phyloP scores from a whole-genome alignment of 2,113 vertebrate genomes.

The Daubentonia madagascariensis region DNA sequence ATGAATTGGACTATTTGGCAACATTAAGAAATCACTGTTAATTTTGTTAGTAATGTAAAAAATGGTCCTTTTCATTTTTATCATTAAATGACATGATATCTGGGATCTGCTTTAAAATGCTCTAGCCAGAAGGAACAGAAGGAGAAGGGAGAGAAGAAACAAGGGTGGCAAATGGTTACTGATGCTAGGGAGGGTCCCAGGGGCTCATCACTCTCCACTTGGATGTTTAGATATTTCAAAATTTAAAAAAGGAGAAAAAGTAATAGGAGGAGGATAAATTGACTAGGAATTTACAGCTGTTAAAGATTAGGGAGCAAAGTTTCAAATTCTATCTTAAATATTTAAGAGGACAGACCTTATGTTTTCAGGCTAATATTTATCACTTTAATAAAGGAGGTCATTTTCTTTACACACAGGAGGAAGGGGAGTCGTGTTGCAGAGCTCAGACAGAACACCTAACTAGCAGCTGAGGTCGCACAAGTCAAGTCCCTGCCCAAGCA shows the following conservation, averaged over 20 bases:
- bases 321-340: background rate
- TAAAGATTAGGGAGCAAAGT: background rate
- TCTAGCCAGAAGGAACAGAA: background rate
- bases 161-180: background rate
- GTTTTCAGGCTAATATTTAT: rapidly evolving
- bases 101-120: background rate
- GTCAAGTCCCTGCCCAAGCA: background rate
- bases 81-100: rapidly evolving
- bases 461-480: too few species aligned
- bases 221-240: background rate
- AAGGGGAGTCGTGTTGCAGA: background rate
- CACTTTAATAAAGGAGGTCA: rapidly evolving
- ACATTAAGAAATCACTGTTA: background rate
- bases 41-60: background rate
- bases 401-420: background rate
- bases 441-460: too few species aligned
- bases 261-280: background rate
- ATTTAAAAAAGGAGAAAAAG: background rate
- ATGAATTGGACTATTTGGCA: rapidly evolving
- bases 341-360: background rate
- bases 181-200: rapidly evolving
- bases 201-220: background rate
- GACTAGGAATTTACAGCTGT: background rate
- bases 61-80: rapidly evolving
- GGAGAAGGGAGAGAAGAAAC: background rate